These are phyloP conservation scores for Rhamnusium bicolor DNA, from an alignment of 2,888 invertebrate species.

Conservation along the genomic window DNA sequence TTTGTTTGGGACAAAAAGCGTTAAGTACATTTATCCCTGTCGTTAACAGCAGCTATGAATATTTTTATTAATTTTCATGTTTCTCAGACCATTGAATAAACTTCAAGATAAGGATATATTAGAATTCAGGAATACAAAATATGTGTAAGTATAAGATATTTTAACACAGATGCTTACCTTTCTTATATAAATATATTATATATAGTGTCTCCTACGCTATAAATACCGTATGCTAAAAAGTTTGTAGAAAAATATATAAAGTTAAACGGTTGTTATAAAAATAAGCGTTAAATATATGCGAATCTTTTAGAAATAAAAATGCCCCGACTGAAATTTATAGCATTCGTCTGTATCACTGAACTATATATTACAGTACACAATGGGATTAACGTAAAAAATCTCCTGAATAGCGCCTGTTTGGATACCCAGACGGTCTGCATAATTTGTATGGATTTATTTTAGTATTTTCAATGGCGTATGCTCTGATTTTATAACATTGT, in stretches of 20 bases:
- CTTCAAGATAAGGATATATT: neutral
- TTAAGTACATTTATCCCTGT: too few species aligned
- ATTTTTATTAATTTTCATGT: too few species aligned
- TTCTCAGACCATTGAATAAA: neutral
- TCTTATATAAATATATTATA: neutral
- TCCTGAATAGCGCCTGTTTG: conserved; percentile 57
- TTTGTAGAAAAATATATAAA: conserved; percentile 20
- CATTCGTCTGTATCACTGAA: conserved; percentile 63
- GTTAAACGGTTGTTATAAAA: conserved; percentile 52
- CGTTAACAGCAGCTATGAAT: too few species aligned
- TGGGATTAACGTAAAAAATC: conserved; percentile 66
- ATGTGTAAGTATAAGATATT: neutral
- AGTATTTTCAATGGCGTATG: conserved; percentile 20
- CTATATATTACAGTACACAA: conserved; percentile 69
- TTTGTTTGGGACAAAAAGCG: too few species aligned
- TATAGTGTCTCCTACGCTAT: conserved; percentile 13
- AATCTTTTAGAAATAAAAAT: conserved; percentile 63
- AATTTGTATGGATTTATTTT: conserved; percentile 55
- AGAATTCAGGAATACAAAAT: neutral
- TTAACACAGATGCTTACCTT: neutral
- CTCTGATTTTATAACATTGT: conserved; percentile 36
- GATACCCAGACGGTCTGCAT: conserved; percentile 56
- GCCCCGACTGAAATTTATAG: conserved; percentile 66
- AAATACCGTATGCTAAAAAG: neutral
- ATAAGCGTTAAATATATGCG: conserved; percentile 57